These are phyloP conservation scores for Cerastoderma edule DNA, from an alignment of 2,888 invertebrate species.

Conservation along the genomic window DNA sequence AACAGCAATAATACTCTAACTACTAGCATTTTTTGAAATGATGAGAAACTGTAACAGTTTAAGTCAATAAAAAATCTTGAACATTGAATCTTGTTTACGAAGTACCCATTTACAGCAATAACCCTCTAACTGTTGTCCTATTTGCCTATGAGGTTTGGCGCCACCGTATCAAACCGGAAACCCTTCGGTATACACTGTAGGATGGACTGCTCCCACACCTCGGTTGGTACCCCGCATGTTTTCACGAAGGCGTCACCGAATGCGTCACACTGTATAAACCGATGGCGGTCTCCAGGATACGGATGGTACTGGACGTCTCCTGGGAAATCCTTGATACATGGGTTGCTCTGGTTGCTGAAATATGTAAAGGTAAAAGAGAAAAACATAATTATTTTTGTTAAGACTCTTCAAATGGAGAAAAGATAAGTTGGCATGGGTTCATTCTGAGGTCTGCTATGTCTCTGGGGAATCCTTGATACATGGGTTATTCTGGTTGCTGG, in stretches of 20 bases:
- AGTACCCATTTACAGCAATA: too few species aligned
- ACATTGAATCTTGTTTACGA: too few species aligned
- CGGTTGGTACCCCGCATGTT: constrained; percentile 49
- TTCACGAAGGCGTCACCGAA: constrained; percentile 71
- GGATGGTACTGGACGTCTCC: constrained; percentile 60
- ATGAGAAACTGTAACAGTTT: too few species aligned
- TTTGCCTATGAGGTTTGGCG: constrained; percentile 1
- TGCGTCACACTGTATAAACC: constrained; percentile 75
- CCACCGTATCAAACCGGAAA: not conserved
- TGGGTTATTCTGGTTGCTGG: constrained; percentile 40
- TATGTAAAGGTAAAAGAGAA: not conserved
- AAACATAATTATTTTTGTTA: too few species aligned
- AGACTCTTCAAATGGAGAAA: too few species aligned
- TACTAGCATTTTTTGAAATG: too few species aligned
- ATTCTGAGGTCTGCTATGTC: too few species aligned
- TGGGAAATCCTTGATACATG: constrained; percentile 37
- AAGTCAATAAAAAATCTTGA: too few species aligned
- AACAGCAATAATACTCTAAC: too few species aligned
- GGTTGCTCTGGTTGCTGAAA: constrained; percentile 38
- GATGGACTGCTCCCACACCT: constrained; percentile 63
- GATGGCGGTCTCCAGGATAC: constrained; percentile 58
- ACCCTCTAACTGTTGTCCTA: not conserved
- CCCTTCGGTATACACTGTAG: constrained; percentile 64
- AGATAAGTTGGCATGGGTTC: too few species aligned
- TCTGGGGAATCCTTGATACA: constrained; percentile 36